Evolutionary conservation across 2,888 invertebrate genomes (phyloP), one percentile per base, ranked within the genome.

Genomic region (Perdita meconis): DNA sequence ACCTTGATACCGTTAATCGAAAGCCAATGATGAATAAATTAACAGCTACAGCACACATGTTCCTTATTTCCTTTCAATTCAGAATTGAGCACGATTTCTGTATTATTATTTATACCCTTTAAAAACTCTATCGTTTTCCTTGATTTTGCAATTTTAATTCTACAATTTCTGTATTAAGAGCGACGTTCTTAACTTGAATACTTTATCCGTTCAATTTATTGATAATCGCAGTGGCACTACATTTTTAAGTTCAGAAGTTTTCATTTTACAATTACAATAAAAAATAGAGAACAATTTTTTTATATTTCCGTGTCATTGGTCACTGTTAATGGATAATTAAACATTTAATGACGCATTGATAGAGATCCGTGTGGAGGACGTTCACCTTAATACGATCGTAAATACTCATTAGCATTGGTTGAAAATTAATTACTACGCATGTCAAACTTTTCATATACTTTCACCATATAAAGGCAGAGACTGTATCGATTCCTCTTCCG

Each of bases 401-500:
- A 36, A 36, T 3, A 13, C 5, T 50, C 12, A 19, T 8, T n/a
- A 30, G 42, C 44, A 36, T 65, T 26, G 60, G 59, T 65, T 71
- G 53, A 66, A 30, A 40, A 36, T 8, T 16, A 8, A 5, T 44
- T 16, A 38, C 24, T 5, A 8, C 1, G 1, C 10, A 1, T 59
- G 53, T 59, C 36, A 22, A 42, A 22, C 19, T 26, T 56, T 26
- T 47, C 47, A 47, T 4, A 13, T 47, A 66, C 82, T 82, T 82
- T 82, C 82, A 75, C 80, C 79, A 42, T 19, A 16, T 26, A 34
- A 16, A 19, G 24, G 16, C 12, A 51, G 47, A 47, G 42, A 38
- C 44, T 38, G 47, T 36, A 64, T 51, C 61, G 44, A 61, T 61
- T 59, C 63, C 16, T 44, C 42, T 10, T 12, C 1, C 13, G 60